phyloP scores from a whole-genome alignment of 2,888 invertebrate species.

The Mycogona germanica region DNA sequence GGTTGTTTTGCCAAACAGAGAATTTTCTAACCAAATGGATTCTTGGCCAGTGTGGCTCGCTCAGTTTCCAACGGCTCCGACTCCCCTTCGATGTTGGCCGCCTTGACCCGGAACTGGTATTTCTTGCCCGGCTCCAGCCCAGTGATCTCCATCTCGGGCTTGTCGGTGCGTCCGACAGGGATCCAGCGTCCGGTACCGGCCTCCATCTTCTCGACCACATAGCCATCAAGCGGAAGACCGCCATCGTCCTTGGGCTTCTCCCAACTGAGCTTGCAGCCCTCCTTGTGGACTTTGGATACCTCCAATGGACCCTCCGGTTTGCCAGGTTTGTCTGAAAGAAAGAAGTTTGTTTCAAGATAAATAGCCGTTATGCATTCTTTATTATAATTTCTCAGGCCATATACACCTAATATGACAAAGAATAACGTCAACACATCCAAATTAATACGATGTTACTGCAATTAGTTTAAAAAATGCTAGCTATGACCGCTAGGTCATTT shows the following conservation, averaged over 20 bases:
- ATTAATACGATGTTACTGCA: too few species aligned
- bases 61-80: constrained; percentile 93
- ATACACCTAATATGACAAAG: too few species aligned
- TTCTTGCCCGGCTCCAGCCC: constrained; percentile 89
- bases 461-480: too few species aligned
- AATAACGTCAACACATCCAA: too few species aligned
- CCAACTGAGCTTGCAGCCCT: constrained; percentile 83
- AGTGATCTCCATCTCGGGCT: constrained; percentile 58
- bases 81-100: constrained; percentile 96
- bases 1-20: neutral
- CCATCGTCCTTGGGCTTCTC: constrained; percentile 93
- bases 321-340: constrained; percentile 31
- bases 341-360: neutral
- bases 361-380: neutral
- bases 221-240: constrained; percentile 83
- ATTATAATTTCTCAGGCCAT: too few species aligned
- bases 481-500: too few species aligned
- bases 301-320: constrained; percentile 65
- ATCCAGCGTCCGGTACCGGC: constrained; percentile 59
- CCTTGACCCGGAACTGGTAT: constrained; percentile 95
- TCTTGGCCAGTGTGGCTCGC: constrained; percentile 89
- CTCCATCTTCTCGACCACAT: constrained; percentile 54
- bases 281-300: constrained; percentile 77
- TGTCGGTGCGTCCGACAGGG: constrained; percentile 73
- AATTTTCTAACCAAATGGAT: constrained; percentile 72